Evolutionary conservation across 92 coral and sea anemone genomes (phyloP).

Genomic region (Montipora capitata): DNA sequence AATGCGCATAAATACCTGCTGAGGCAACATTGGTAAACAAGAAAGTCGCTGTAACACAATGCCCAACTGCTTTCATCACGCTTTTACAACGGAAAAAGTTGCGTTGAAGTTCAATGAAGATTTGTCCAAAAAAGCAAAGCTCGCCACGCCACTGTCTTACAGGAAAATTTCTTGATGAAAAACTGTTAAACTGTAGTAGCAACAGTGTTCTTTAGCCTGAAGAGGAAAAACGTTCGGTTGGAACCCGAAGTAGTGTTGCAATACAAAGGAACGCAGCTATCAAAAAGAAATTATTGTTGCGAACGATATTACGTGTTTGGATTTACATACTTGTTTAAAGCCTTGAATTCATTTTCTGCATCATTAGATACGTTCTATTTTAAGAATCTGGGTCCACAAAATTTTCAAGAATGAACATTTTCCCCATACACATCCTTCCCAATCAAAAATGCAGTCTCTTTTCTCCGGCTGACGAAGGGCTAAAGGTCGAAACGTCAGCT

Average conservation of each 20-base stretch:
- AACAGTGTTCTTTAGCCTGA: neutral
- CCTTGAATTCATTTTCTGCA: conserved; percentile 26
- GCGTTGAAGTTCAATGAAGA: neutral
- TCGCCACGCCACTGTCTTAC: no score
- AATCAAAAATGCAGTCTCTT: no score
- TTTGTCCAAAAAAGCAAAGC: neutral
- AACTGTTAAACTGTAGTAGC: neutral
- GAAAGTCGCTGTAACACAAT: neutral
- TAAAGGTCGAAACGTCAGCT: no score
- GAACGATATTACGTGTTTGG: neutral
- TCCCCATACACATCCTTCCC: no score
- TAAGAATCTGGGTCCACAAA: neutral
- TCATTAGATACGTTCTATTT: neutral
- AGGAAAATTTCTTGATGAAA: neutral
- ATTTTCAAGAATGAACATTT: neutral
- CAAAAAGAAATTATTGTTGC: neutral
- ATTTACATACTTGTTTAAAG: neutral
- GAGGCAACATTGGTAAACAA: neutral
- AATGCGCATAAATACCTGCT: conserved; percentile 7
- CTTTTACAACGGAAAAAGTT: neutral
- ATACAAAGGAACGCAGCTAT: neutral
- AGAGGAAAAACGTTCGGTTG: neutral
- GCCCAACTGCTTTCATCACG: neutral
- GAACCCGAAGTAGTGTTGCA: neutral
- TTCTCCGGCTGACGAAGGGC: no score